Evolutionary conservation across 2,888 invertebrate species (phyloP), one percentile per base, ranked within the genome.

Genomic region (Eilema caniola): DNA sequence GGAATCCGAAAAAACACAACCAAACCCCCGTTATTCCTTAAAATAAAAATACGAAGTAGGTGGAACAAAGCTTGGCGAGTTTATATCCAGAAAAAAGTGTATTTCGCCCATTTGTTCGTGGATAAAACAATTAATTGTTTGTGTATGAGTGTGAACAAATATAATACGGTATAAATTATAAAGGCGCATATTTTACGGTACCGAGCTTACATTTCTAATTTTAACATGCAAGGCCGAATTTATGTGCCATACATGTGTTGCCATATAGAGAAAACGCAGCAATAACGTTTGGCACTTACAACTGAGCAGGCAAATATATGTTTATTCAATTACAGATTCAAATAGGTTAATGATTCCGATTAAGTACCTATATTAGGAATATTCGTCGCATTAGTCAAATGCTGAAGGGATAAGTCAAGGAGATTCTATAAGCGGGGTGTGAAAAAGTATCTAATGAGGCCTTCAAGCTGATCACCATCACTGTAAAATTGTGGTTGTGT

Each of bases 131-230:
- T 89, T 84, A 86, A n/a, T n/a, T n/a, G n/a, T 79, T 83, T 72
- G 81, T 74, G 78, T 85, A 85, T 86, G 84, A 76, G 77, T 82
- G 86, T 81, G 84, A 87, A 84, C 86, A 87, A 89, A 88, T 88
- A 83, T 90, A 91, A 91, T 91, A 85, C 85, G 82, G 83, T 89
- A 91, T 92, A 93, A 90, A 93, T 93, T 93, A 90, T 90, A 92
- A 91, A 92, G 86, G 89, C 90, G 87, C 92, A 93, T 92, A 93
- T 91, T 91, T 93, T 92, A 92, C 87, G 80, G 86, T 86, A 81
- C 86, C 83, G 82, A 85, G 90, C 90, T 90, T 91, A 92, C 92
- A 91, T 92, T 93, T 94, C 94, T 94, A 94, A 94, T 94, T 94
- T 93, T 92, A 94, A 93, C 93, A 92, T 84, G 89, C 90, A 87